Base-by-base conservation (phyloP, 2,888 invertebrate genomes). In the Euplagia quadripunctaria region DNA sequence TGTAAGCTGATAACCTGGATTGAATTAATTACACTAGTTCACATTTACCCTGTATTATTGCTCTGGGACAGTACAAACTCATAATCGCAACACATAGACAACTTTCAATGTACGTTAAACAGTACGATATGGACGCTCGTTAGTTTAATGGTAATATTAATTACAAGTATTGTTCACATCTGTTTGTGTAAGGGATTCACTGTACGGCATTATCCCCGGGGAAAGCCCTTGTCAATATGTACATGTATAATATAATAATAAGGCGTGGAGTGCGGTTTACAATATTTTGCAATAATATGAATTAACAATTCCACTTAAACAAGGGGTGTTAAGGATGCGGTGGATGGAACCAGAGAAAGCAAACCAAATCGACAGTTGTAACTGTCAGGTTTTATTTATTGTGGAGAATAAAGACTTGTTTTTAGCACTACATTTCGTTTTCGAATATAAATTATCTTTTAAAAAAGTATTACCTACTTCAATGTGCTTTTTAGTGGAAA, bases 91-190 rank as follows among this genome's bases (percentile, higher is more conserved):
- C 31, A 52, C 42, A 65, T 16, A 68, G 11, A 46, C 20, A 31
- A 51, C 55, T 58, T 68, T 46, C 16, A 43, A 73, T 55, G 43
- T 52, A 68, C 51, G 17, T 49, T 31, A 49, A 71, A 46, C 66
- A 61, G n/a, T 61, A 67, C 72, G 55, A 68, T 71, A 75, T 74
- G 71, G 75, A 74, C 31, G 73, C 75, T 83, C 78, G 83, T 85
- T 86, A 85, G 83, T 82, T 81, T 83, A 86, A 87, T 83, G 80
- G 75, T 41, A 79, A 79, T 82, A 85, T 85, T 86, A 86, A 85
- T 87, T 81, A 82, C 82, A 78, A 79, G 80, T 77, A 78, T 80
- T 79, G 82, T 79, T 68, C 71, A 20, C 42, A 42, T 66, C 64
- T 77, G 80, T 80, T 84, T 80, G 84, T 75, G 68, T 61, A 70